Evolutionary conservation across 2,888 invertebrate genomes (phyloP).

Genomic region (Blera fallax): DNA sequence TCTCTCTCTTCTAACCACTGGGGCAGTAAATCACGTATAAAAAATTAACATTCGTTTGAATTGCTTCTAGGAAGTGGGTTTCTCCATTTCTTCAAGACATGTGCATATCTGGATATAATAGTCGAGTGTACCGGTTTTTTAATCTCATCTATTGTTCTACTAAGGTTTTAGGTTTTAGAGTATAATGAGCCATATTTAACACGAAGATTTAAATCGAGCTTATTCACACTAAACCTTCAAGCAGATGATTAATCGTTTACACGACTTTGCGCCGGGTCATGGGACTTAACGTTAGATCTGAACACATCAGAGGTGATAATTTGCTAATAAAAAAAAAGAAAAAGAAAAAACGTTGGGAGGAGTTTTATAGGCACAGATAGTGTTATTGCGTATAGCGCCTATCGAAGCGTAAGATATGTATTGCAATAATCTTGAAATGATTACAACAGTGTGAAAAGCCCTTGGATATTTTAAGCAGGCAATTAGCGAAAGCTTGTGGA

Average conservation of each 20-base stretch:
- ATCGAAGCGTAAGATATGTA: neutral
- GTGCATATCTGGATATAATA: neutral
- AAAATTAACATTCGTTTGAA: slow-evolving; percentile 7
- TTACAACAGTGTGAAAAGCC: neutral
- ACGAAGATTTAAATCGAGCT: neutral
- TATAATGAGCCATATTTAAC: neutral
- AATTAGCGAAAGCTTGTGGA: neutral
- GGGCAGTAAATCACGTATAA: neutral
- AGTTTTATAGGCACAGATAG: neutral
- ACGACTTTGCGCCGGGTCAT: slow-evolving; percentile 1
- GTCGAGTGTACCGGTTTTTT: neutral
- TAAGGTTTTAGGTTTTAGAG: neutral
- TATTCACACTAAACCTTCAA: neutral
- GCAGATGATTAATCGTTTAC: slow-evolving; percentile 1
- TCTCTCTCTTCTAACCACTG: neutral
- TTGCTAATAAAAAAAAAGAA: neutral
- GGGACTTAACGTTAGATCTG: neutral
- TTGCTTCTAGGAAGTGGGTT: slow-evolving; percentile 29
- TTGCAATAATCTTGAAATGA: neutral
- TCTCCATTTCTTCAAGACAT: slow-evolving; percentile 2
- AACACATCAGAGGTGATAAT: neutral
- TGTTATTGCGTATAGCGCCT: neutral
- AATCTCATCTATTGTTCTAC: neutral
- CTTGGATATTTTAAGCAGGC: neutral
- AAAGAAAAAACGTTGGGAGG: neutral